A percentile compares a stretch with the other conserved stretches of the same genome.
These are phyloP conservation scores for Watsonalla binaria DNA, from an alignment of 2,888 invertebrate genomes.

Conservation along the genomic window DNA sequence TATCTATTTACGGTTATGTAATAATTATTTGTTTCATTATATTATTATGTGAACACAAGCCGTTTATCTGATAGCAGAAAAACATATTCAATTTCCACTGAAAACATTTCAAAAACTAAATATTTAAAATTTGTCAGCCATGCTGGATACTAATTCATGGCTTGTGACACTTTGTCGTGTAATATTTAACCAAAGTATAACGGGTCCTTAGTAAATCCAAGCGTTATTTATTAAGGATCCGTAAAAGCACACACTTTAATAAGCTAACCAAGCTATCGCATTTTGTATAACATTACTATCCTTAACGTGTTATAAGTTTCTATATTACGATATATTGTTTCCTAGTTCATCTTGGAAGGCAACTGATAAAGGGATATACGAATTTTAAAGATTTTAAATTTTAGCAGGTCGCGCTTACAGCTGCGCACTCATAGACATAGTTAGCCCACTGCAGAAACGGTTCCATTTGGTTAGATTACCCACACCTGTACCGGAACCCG, in stretches of 20 bases:
- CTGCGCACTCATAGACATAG: too few relatives aligned
- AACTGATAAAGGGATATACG: not conserved
- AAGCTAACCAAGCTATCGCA: not conserved
- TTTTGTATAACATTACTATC: not conserved
- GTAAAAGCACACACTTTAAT: not conserved
- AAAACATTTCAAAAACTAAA: too few relatives aligned
- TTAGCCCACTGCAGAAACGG: not conserved
- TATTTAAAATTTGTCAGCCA: too few relatives aligned
- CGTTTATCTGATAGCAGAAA: too few relatives aligned
- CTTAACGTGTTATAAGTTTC: not conserved
- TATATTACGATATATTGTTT: not conserved
- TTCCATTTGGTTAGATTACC: not conserved
- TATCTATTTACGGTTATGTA: too few relatives aligned
- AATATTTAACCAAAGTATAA: not conserved
- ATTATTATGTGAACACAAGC: too few relatives aligned
- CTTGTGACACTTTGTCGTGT: not conserved
- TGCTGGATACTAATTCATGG: too few relatives aligned
- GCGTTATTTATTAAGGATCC: not conserved
- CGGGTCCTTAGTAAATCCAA: not conserved
- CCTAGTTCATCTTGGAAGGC: not conserved
- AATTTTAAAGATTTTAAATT: not conserved
- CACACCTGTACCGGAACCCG: conserved; percentile 60
- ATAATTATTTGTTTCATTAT: too few relatives aligned
- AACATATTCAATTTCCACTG: too few relatives aligned
- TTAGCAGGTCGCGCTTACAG: too few relatives aligned